phyloP scores from a whole-genome alignment of 37 sponge, comb jelly and placozoan species.

The Chondrilla cf. caribensis region DNA sequence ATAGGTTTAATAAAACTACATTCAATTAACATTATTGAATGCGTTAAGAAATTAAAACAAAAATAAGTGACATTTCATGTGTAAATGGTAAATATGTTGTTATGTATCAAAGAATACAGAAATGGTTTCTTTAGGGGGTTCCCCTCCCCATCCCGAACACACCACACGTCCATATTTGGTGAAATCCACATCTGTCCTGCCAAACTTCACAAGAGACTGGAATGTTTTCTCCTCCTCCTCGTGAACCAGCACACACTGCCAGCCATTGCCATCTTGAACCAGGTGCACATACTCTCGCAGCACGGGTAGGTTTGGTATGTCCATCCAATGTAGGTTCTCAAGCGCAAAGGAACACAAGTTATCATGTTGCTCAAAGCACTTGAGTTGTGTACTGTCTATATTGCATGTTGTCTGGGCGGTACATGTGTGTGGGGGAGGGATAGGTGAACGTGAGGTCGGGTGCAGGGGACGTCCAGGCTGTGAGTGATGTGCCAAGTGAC shows the following conservation, averaged over 20 bases:
- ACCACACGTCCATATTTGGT: conserved; percentile 59
- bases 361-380: not conserved
- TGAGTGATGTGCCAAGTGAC: not conserved
- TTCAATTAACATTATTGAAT: no score
- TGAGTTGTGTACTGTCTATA: not conserved
- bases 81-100: no score
- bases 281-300: not conserved
- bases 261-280: conserved; percentile 19
- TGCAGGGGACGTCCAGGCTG: not conserved
- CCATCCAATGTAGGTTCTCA: conserved; percentile 1
- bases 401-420: conserved; percentile 1
- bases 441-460: not conserved
- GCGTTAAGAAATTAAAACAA: no score
- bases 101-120: conserved; percentile 7
- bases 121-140: conserved; percentile 56
- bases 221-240: conserved; percentile 39
- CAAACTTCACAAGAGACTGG: not conserved
- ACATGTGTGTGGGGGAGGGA: not conserved
- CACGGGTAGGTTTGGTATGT: not conserved
- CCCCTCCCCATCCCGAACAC: conserved; percentile 69
- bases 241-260: conserved; percentile 63
- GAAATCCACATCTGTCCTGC: conserved; percentile 29
- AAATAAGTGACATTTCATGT: no score
- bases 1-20: no score
- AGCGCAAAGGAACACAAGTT: not conserved